phyloP scores from a whole-genome alignment of 2,113 vertebrate species.

The Rhinolophus sinicus region DNA sequence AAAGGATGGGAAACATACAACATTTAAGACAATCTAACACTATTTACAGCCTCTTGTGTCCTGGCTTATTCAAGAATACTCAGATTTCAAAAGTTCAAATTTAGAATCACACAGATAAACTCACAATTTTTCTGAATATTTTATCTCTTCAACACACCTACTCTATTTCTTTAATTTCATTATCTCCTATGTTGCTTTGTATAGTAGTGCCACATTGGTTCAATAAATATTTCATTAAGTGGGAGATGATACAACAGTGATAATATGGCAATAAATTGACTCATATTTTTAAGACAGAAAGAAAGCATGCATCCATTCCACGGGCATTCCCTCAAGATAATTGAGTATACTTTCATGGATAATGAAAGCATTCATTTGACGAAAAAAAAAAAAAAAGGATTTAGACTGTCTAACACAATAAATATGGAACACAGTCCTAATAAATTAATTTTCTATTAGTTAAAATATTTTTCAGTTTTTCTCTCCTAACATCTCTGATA shows the following conservation, averaged over 20 bases:
- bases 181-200: not conserved
- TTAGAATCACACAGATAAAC: not conserved
- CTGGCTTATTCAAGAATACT: not conserved
- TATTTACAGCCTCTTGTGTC: not conserved
- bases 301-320: not conserved
- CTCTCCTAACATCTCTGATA: not conserved
- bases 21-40: not conserved
- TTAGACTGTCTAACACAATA: not conserved
- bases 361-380: not conserved
- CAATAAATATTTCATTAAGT: not conserved
- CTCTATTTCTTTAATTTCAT: not conserved
- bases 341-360: not conserved
- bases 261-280: not conserved
- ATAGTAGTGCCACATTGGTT: not conserved
- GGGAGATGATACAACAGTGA: not conserved
- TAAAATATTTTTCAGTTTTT: not conserved
- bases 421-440: not conserved
- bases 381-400: not conserved
- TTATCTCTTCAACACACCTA: not conserved
- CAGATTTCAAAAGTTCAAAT: not conserved
- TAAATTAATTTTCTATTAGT: not conserved
- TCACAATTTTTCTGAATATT: not conserved
- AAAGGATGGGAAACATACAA: rapidly evolving
- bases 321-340: not conserved
- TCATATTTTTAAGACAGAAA: not conserved